These are phyloP conservation scores for Heliopora coerulea DNA, from an alignment of 92 coral and sea anemone species.

Conservation along the genomic window DNA sequence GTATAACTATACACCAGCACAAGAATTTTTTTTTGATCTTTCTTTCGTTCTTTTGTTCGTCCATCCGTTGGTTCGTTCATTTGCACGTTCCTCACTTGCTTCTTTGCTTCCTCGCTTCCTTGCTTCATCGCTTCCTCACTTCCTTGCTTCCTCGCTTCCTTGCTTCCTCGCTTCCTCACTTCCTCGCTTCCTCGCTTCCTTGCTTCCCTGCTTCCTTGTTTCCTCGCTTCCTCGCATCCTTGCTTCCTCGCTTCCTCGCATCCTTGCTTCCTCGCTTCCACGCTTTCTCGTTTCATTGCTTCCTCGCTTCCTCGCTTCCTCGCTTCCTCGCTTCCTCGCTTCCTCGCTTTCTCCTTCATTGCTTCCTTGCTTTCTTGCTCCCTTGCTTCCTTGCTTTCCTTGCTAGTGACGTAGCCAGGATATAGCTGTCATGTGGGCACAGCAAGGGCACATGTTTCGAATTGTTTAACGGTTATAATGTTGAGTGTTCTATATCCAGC, in stretches of 20 bases:
- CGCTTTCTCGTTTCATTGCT: background rate
- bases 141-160: background rate
- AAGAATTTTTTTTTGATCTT: background rate
- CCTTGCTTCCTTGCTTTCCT: background rate
- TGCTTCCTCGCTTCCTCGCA: too few relatives aligned
- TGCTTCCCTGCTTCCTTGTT: constrained; percentile 25
- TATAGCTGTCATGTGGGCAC: too few relatives aligned
- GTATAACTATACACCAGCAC: background rate
- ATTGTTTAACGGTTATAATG: too few relatives aligned
- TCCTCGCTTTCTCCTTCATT: background rate
- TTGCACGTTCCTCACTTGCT: background rate
- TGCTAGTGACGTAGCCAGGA: too few relatives aligned
- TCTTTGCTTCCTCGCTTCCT: constrained; percentile 6
- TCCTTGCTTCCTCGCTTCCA: background rate
- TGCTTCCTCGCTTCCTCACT: background rate
- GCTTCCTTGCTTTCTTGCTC: background rate
- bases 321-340: background rate
- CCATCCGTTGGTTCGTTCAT: background rate
- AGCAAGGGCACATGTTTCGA: too few relatives aligned
- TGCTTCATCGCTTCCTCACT: background rate
- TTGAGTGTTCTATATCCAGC: too few relatives aligned
- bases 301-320: background rate
- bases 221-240: background rate
- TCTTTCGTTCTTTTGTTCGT: background rate
- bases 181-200: background rate